Evolutionary conservation across 2,888 invertebrate species (phyloP), one percentile per base, ranked within the genome.

Genomic region (Melikaiella ostensackeni): DNA sequence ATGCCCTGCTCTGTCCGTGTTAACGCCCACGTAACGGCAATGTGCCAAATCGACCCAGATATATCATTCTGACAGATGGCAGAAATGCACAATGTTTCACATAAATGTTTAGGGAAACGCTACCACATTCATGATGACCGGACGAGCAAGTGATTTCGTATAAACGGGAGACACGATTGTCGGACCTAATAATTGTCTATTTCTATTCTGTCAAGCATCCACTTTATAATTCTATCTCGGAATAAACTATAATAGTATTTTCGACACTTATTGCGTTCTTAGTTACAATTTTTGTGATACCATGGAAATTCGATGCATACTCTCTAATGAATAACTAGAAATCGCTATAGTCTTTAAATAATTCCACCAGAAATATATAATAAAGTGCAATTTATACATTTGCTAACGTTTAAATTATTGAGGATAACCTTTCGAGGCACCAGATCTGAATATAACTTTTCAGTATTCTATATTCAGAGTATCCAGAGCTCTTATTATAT

Each of bases 21-120:
- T 70, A 70, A 70, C 70, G 70, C 50, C 50, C 50, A 70, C 50
- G 70, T 70, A 70, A 70, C 70, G 50, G 70, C 70, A 70, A 70
- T 33, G 70, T 70, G 70, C 70, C 70, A 70, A 70, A 70, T 70
- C 70, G 70, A 70, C 27, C 33, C 30, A 70, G 70, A 70, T 70
- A 70, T 70, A 55, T 70, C 70, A 70, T 70, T 70, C 50, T 70
- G 70, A 55, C 70, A 70, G 70, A 70, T 70, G 70, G 70, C 70
- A 70, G 70, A 70, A 70, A 50, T 70, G 70, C 50, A 55, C 70
- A 70, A 50, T 70, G 50, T 70, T 70, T 70, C 70, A 55, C 70
- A 70, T 70, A 27, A 70, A 70, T 70, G 70, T 50, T 70, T 70
- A 70, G 70, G 70, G 70, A 70, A 66, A 46, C 30, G 70, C 33